Base-by-base conservation (phyloP, 2,888 invertebrate genomes). In the Caenorhabditis sp. region DNA sequence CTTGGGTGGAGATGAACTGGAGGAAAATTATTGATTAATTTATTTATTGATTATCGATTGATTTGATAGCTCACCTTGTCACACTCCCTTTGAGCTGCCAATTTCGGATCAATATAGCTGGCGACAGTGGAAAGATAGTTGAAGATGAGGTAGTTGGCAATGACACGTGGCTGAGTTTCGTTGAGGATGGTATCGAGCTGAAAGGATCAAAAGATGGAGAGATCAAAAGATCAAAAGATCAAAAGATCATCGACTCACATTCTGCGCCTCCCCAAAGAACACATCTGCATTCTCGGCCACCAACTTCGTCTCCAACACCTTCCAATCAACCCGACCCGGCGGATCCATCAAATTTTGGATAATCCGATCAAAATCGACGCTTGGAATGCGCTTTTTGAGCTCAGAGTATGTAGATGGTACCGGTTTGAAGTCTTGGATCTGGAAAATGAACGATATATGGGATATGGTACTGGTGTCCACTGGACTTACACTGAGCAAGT, bases 301-400 rank as follows among this genome's bases (percentile, higher is more conserved):
- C n/a, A n/a, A n/a, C n/a, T 22, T 15, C 4, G 8, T 1, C 9
- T 32, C 32, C 9, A 3, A 9, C n/a, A 20, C 22, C 22, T 2
- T 20, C 51, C 28, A 55, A n/a, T 1, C n/a, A n/a, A n/a, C n/a
- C n/a, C n/a, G n/a, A n/a, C n/a, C 22, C 13, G 6, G 11, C 13
- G 6, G 9, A 53, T 53, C 26, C 13, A 1, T 24, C 53, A 26
- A 26, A 53, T 24, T 53, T 26, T 53, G 6, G 2, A 53, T 1
- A 24, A 53, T 53, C 24, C 53, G 8, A 15, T 53, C 53, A 24
- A 53, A 53, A 53, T 53, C 24, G 15, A 53, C n/a, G 18, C 53
- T 53, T 26, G 53, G 53, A 13, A 13, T 13, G 2, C 11, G 2
- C 2, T 40, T 40, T 40, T 40, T 40, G 40, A 40, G 6, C 40